Conservation (phyloP, 1,140 invertebrate genomes). For the Brachionus rubens region DNA sequence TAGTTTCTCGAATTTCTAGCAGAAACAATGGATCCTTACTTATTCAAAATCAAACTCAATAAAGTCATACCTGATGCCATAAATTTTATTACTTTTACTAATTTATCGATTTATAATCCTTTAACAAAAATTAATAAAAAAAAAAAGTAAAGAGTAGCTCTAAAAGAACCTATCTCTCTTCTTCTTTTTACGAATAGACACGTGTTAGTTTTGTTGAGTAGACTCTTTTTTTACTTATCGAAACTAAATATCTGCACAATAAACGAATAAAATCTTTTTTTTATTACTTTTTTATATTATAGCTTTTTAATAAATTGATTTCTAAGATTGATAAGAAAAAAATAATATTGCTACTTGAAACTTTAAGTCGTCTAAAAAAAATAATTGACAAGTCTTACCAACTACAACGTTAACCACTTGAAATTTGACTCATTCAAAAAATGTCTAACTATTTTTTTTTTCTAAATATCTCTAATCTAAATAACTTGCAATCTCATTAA, state of each 20-base stretch:
- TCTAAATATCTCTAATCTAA: too few relatives aligned
- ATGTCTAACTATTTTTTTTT: too few relatives aligned
- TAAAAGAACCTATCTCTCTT: too few relatives aligned
- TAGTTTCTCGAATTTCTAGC: too few relatives aligned
- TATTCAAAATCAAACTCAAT: not conserved
- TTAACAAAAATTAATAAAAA: not conserved
- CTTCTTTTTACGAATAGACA: slow-evolving; percentile 5
- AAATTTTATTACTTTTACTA: slow-evolving; percentile 30
- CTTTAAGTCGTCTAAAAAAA: too few relatives aligned
- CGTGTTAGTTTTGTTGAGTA: slow-evolving; percentile 23
- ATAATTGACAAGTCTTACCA: too few relatives aligned
- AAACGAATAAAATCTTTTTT: slow-evolving; percentile 19
- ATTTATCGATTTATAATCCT: slow-evolving; percentile 38
- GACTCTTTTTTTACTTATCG: slow-evolving; percentile 31
- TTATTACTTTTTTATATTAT: not conserved
- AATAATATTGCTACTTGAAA: too few relatives aligned
- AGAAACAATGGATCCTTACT: not conserved
- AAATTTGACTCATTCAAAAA: too few relatives aligned
- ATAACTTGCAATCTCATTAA: too few relatives aligned
- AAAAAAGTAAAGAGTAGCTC: too few relatives aligned
- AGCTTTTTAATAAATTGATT: slow-evolving; percentile 20
- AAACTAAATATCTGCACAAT: not conserved
- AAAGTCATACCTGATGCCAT: slow-evolving; percentile 3
- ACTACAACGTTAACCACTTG: too few relatives aligned
- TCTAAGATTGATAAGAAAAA: not conserved